Base-by-base conservation (phyloP, 2,113 vertebrate species). In the Tyto alba region DNA sequence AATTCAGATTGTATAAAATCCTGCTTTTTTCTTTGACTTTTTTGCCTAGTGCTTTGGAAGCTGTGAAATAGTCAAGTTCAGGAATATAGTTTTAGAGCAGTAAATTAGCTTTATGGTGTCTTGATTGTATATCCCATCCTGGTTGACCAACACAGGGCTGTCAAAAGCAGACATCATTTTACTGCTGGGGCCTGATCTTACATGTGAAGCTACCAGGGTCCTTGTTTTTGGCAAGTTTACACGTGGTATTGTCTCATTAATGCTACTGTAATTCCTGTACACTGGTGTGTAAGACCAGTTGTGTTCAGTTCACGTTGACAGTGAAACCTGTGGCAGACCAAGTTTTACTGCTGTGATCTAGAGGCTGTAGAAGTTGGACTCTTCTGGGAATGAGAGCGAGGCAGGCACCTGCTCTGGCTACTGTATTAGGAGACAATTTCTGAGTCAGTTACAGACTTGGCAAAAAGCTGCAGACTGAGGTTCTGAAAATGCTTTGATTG, bases 401-500 rank as follows among this genome's bases (percentile, higher is more conserved):
- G 40, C 32, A 34, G 63, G 55, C 41, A 16, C 74, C 55, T 92
- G 76, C 52, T 57, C 66, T 59, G 74, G 30, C 40, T 17, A 26
- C 34, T 8, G 4, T 92, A 40, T 89, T 71, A 87, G 45, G 52
- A 87, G 43, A 57, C 69, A 95, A 82, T 96, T 85, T 94, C 89
- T 1, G 1, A 63, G 29, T 93, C 36, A 36, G 4, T 76, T 82
- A 72, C 18, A 77, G 63, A 21, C 47, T 73, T 90, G 83, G 75
- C 93, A 86, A 11, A 85, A 96, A 60, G 36, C 68, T 72, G 30
- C 30, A 41, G 76, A 53, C 34, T 0, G 10, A 48, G 38, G 15
- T 86, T 94, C 68, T 78, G 90, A 87, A 95, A 94, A 66, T 72
- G 56, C 57, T 80, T 66, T 83, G 56, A 77, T 96, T 95, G 94